Evolutionary conservation across 2,888 invertebrate species (phyloP), one percentile per base, ranked within the genome.

Genomic region (Nudaria mundana): DNA sequence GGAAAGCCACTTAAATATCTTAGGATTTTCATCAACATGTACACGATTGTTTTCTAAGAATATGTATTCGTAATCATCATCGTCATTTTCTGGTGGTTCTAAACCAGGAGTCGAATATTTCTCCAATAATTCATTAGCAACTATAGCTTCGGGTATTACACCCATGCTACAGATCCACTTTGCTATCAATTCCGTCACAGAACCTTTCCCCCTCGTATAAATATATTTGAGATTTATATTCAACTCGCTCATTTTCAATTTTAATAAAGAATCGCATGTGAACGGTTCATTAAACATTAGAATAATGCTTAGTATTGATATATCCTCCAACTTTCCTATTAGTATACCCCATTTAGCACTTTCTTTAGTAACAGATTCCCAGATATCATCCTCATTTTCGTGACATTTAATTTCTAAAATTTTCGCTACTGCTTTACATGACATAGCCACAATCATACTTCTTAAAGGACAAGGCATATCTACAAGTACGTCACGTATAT

Each of bases 241-340:
- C 1, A 90, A 89, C 29, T 89, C 81, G 20, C 90, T 86, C 40
- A 90, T 85, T 22, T 86, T 75, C 28, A 93, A 60, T 67, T 89
- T 90, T 0, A 92, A 92, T 44, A 92, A 75, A 0, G 71, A 47
- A 40, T 77, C 71, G 1, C 86, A 81, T 8, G 56, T 64, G 39
- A 81, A 81, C 13, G 67, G 63, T 5, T 87, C 89, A 62, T 85
- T 90, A 48, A 83, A 90, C 52, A 90, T 80, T 44, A 94, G 77
- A 37, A 96, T 91, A 56, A 94, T 90, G 82, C 94, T 93, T 8
- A 97, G 87, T 37, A 96, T 91, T 2, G 97, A 92, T 47, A 97
- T 91, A 72, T 98, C 97, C 75, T 98, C 97, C 30, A 98, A 88
- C 85, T 97, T 97, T 37, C 95, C 95, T 25, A 96, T 94, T 1